phyloP scores from a whole-genome alignment of 1,140 invertebrate species.

The Bombus affinis region DNA sequence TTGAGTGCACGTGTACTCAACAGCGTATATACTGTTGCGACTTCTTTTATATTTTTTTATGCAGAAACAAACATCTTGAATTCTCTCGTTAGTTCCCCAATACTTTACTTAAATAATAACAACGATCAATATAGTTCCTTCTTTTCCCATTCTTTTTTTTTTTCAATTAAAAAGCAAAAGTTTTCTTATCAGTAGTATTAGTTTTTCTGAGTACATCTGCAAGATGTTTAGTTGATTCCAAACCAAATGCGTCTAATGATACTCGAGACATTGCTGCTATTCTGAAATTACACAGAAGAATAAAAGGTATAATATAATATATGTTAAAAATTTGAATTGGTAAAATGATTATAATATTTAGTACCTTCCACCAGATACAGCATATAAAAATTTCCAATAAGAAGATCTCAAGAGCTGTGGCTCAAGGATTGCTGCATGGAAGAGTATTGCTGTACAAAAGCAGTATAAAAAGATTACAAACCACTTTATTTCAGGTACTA shows the following conservation, averaged over 20 bases:
- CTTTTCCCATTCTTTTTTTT: too few relatives aligned
- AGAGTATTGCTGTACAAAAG: constrained; percentile 90
- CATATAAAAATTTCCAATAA: constrained; percentile 92
- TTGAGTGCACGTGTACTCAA: constrained; percentile 1
- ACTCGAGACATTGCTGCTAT: constrained; percentile 83
- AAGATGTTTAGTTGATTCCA: constrained; percentile 80
- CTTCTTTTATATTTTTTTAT: not conserved
- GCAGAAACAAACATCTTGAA: not conserved
- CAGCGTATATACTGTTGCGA: not conserved
- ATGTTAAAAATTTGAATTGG: not conserved
- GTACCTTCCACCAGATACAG: constrained; percentile 89
- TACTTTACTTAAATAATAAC: not conserved
- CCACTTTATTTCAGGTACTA: constrained; percentile 85
- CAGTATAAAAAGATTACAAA: constrained; percentile 89
- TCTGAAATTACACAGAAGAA: constrained; percentile 79
- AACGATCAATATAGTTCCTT: not conserved
- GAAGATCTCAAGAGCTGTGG: constrained; percentile 90
- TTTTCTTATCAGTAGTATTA: constrained; percentile 70
- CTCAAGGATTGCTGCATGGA: constrained; percentile 91
- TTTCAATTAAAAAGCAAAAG: constrained; percentile 72
- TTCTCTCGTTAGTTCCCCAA: not conserved
- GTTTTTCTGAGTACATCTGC: constrained; percentile 77
- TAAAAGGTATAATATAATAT: constrained; percentile 16
- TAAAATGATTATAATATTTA: not conserved
- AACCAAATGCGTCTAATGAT: constrained; percentile 85